Evolutionary conservation across 2,113 vertebrate species (phyloP).

Genomic region (Cisticola juncidis): DNA sequence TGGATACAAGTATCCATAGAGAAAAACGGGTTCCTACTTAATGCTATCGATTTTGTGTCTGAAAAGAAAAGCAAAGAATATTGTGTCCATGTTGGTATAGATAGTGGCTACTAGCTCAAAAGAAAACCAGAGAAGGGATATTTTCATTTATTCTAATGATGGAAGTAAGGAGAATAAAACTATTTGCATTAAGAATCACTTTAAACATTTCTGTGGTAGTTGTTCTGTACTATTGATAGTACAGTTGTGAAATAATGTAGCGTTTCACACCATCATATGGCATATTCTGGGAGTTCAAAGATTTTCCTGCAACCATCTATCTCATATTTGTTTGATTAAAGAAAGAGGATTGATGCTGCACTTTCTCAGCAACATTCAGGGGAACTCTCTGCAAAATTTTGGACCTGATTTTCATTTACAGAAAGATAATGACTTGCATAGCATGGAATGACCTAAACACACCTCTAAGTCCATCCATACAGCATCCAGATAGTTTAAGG

Average conservation of each 20-base stretch:
- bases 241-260: neutral
- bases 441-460: neutral
- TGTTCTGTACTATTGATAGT: neutral
- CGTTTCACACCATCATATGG: neutral
- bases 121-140: neutral
- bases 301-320: neutral
- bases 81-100: neutral
- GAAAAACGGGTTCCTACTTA: constrained; percentile 25
- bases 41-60: constrained; percentile 11
- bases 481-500: neutral
- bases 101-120: neutral
- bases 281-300: neutral
- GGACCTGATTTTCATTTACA: neutral
- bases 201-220: neutral
- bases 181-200: neutral
- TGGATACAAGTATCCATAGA: constrained; percentile 15
- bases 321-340: neutral
- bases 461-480: neutral
- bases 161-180: neutral
- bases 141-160: neutral
- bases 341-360: neutral
- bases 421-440: neutral
- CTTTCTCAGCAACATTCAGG: neutral
- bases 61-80: constrained; percentile 21
- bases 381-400: neutral